Conservation (phyloP, 2,797 vertebrate genomes). For the Notolepis coatsorum region DNA sequence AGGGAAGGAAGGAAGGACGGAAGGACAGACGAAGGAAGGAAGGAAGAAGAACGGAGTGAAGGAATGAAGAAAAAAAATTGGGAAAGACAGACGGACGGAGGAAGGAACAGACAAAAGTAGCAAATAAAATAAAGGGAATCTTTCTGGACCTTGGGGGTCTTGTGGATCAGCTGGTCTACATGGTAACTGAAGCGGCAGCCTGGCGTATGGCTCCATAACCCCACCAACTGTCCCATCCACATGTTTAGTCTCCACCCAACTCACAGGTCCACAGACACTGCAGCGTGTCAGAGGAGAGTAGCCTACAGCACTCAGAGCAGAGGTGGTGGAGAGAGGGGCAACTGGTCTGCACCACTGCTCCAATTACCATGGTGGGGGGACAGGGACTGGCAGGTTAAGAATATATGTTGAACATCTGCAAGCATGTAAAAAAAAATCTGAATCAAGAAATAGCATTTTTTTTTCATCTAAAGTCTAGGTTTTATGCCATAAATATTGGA, state of each 20-base stretch:
- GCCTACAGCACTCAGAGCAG: neutral
- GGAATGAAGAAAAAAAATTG: neutral
- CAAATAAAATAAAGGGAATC: neutral
- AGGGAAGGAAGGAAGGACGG: neutral
- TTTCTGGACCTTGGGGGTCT: slow-evolving; percentile 3
- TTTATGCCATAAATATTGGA: too few relatives aligned
- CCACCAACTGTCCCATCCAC: neutral
- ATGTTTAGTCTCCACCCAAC: neutral
- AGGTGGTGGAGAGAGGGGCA: neutral
- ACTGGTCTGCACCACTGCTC: neutral
- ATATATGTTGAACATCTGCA: neutral
- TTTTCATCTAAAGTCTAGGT: too few relatives aligned
- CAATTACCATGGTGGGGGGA: neutral
- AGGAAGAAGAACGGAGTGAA: neutral
- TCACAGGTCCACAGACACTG: neutral
- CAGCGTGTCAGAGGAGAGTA: neutral
- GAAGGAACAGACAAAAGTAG: neutral
- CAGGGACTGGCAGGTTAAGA: neutral
- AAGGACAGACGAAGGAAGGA: neutral
- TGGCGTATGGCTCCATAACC: neutral
- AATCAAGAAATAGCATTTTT: too few relatives aligned
- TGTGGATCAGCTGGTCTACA: slow-evolving; percentile 3
- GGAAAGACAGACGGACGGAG: too few relatives aligned
- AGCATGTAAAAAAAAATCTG: slow-evolving; percentile 6
- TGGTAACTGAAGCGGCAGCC: slow-evolving; percentile 7